Evolutionary conservation across 2,888 invertebrate species (phyloP), one percentile per base, ranked within the genome.

Genomic region (Callimorpha dominula): DNA sequence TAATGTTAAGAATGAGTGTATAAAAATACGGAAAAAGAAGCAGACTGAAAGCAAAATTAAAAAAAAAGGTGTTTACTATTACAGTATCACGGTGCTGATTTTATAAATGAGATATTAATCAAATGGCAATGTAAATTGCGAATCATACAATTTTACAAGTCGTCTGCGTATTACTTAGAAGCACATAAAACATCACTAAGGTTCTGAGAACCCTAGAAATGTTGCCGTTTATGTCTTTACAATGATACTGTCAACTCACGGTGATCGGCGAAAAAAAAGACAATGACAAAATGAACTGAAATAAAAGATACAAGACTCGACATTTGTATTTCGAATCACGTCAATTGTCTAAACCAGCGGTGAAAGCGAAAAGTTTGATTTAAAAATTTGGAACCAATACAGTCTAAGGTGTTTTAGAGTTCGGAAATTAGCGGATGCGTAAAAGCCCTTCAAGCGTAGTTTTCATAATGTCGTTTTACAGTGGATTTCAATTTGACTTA

Each of bases 91-190:
- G 31, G 31, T 31, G 31, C 1, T 31, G 31, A 31, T 31, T 31
- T 31, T 31, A 31, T 31, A 31, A 31, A 31, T 31, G 31, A 31
- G 31, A 31, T 31, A 31, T 31, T 31, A 31, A 2, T 31, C 2
- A 31, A 31, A 31, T 31, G 31, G 31, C 31, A 31, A 31, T 31
- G 2, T 1, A 31, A 31, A 31, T 31, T 31, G 31, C 31, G 31
- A 31, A 31, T 2, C 31, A 31, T 31, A 31, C 31, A 3, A 57
- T n/a, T 11, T 20, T 15, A 31, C 60, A 60, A 60, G 2, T 12
- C 31, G 31, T 31, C 60, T 60, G 31, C 20, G 60, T 60, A 60
- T 60, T 60, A 31, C 60, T 60, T 31, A 60, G 60, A 60, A 60
- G 12, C 31, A 11, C 31, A 60, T 60, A 31, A 60, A 60, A 31